Conservation (phyloP, 2,797 vertebrate species). For the Anabas testudineus region DNA sequence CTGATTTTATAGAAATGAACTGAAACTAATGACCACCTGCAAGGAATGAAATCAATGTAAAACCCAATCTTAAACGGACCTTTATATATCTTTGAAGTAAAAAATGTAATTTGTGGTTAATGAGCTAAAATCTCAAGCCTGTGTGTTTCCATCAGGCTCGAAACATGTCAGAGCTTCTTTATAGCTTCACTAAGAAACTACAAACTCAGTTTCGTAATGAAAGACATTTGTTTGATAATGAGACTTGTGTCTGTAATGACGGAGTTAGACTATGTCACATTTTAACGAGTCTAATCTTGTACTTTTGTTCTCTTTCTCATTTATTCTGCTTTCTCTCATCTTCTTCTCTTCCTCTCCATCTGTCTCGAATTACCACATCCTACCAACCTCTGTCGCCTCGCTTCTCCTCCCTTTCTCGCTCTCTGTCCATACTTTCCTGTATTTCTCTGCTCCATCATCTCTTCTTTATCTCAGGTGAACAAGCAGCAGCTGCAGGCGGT, state of each 20-base stretch:
- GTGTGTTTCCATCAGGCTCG: not conserved
- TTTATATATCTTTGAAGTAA: not conserved
- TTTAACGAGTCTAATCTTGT: slow-evolving; percentile 41
- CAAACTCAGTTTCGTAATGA: slow-evolving; percentile 2
- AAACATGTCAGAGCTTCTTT: not conserved
- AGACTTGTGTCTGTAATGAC: slow-evolving; percentile 12
- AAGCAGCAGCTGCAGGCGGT: slow-evolving; percentile 94
- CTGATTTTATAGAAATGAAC: not conserved
- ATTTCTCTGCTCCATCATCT: too few relatives aligned
- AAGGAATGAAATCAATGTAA: not conserved
- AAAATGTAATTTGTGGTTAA: not conserved
- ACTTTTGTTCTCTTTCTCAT: slow-evolving; percentile 36
- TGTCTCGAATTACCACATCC: slow-evolving; percentile 6
- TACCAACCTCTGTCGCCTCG: not conserved
- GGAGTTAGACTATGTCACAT: slow-evolving; percentile 17
- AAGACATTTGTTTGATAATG: slow-evolving; percentile 39
- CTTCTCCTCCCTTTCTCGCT: slow-evolving; percentile 1
- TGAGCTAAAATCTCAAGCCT: not conserved
- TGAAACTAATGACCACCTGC: not conserved
- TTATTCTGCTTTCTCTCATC: slow-evolving; percentile 23
- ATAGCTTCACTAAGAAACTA: not conserved
- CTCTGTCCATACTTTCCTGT: not conserved
- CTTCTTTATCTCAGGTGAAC: slow-evolving; percentile 86
- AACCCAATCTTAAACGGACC: not conserved
- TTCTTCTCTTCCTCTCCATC: slow-evolving; percentile 35